Evolutionary conservation across 2,113 vertebrate species (phyloP), one percentile per base, ranked within the genome.

Genomic region (Sclerurus mexicanus): DNA sequence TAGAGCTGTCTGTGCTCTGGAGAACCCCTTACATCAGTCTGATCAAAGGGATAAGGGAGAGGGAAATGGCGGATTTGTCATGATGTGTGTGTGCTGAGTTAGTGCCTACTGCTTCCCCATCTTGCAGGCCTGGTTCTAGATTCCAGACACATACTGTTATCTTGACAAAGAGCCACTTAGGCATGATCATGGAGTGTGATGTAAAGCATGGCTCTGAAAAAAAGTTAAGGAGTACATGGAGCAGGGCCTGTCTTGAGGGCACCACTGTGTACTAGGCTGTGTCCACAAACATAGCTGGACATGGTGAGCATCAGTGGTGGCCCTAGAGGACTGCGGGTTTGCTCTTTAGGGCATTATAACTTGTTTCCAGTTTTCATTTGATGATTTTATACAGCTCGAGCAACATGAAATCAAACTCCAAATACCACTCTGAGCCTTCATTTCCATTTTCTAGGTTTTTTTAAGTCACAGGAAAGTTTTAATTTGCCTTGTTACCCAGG

Each of bases 271-370:
- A 42, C n/a, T 14, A 37, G 13, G 11, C 52, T 39, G 24, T 49
- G 56, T 58, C 52, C 10, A 3, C 39, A 80, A 76, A 31, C 17
- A 3, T 20, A 40, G 23, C 31, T 47, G 3, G 1, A 31, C 42
- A 9, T n/a, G 31, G 25, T 0, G 1, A 60, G 39, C 13, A 7
- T 31, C 3, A 2, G 25, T 14, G n/a, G 19, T 67, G 42, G 28
- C 31, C 18, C 31, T 46, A 50, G 64, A 33, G 40, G 14, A 28
- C 30, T 46, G 15, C 0, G 0, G 24, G 8, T 64, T 85, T 77
- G 35, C 59, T 85, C 35, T 78, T 40, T 73, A 37, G 35, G 37
- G 55, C n/a, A 13, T 60, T 9, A 0, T 59, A 76, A 49, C 15
- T 75, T 42, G 12, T 18, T 68, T 39, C 47, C 7, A 7, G 12